Evolutionary conservation across 92 coral and sea anemone species (phyloP).

Genomic region (Umimayanthus chanpuru): DNA sequence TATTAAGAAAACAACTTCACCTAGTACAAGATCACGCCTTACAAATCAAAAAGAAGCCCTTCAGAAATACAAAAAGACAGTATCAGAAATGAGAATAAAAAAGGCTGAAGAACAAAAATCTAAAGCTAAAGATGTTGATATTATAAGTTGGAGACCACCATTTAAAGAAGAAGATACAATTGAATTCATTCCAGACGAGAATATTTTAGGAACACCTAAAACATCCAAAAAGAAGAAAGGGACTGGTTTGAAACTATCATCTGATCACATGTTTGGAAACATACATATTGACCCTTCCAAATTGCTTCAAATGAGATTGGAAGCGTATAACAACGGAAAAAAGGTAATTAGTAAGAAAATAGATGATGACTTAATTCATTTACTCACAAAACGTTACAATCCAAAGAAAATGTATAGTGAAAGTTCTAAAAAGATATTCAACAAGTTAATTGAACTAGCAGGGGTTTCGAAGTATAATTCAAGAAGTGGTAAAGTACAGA

Average conservation of each 20-base stretch:
- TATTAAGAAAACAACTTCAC: slow-evolving; percentile 19
- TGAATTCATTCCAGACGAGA: slow-evolving; percentile 24
- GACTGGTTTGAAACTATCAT: slow-evolving; percentile 13
- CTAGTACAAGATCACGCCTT: background rate
- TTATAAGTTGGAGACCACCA: background rate
- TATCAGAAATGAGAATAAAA: background rate
- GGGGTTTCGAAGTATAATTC: slow-evolving; percentile 34
- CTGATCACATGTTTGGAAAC: slow-evolving; percentile 45
- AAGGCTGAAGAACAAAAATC: too few relatives aligned
- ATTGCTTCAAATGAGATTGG: slow-evolving; percentile 32
- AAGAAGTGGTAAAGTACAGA: slow-evolving; percentile 32
- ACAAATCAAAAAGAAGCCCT: slow-evolving; percentile 26
- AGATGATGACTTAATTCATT: slow-evolving; percentile 8
- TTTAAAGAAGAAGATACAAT: background rate
- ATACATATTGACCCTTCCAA: slow-evolving; percentile 35
- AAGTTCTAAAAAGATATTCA: slow-evolving; percentile 23
- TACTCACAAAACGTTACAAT: background rate
- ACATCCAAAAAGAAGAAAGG: slow-evolving; percentile 24
- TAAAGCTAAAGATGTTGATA: background rate
- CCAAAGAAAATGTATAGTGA: slow-evolving; percentile 2
- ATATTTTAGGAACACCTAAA: slow-evolving; percentile 20
- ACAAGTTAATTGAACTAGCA: slow-evolving; percentile 38
- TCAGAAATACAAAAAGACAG: slow-evolving; percentile 5
- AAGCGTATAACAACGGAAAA: slow-evolving; percentile 7
- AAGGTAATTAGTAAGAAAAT: slow-evolving; percentile 1